These are phyloP conservation scores for Cistogaster globosa DNA, from an alignment of 2,888 invertebrate genomes.

Conservation along the genomic window DNA sequence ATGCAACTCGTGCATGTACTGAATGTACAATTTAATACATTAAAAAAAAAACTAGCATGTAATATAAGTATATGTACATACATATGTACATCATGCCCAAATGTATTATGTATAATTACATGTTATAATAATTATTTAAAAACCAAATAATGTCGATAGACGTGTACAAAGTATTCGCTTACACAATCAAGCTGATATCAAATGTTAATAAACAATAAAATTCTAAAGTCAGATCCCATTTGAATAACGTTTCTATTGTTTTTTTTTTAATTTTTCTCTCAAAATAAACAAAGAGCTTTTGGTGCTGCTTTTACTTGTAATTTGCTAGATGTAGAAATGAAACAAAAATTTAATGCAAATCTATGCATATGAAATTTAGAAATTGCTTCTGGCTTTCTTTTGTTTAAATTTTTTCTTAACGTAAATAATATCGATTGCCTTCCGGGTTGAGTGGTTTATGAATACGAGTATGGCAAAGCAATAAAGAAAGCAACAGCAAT, in stretches of 20 bases:
- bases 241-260: not conserved
- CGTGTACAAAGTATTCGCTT: conserved; percentile 9
- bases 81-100: not conserved
- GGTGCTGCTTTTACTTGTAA: too few species aligned
- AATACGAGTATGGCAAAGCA: conserved; percentile 51
- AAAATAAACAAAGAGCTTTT: not conserved
- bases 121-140: conserved; percentile 58
- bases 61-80: not conserved
- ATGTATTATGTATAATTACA: conserved; percentile 45
- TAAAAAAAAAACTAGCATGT: not conserved
- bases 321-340: conserved; percentile 33
- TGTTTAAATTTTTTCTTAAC: conserved; percentile 45
- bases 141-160: conserved; percentile 18
- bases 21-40: not conserved
- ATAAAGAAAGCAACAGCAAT: conserved; percentile 28
- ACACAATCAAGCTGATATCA: conserved; percentile 27
- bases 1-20: conserved; percentile 31
- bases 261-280: not conserved
- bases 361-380: conserved; percentile 38
- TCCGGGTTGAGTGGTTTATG: conserved; percentile 69
- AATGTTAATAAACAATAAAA: conserved; percentile 35
- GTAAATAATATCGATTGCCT: conserved; percentile 66
- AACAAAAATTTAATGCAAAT: conserved; percentile 41
- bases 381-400: conserved; percentile 46
- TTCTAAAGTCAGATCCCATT: conserved; percentile 5